Conservation (phyloP, 1,140 invertebrate genomes). For the Platyura marginata region DNA sequence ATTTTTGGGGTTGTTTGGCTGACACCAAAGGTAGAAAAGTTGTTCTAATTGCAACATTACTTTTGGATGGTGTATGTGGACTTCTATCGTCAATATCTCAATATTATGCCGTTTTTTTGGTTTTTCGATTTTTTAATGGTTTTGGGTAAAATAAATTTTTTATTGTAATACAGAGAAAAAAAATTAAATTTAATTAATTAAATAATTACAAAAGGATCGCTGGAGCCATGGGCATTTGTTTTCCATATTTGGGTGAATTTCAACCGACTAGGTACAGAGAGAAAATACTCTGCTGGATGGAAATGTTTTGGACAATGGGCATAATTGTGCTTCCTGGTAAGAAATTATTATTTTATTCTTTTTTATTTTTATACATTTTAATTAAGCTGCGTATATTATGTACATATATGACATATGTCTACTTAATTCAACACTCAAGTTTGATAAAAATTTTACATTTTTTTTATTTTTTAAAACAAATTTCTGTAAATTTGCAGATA, state of each 20-base stretch:
- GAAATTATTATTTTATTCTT: constrained; percentile 7
- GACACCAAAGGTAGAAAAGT: constrained; percentile 61
- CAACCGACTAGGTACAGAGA: constrained; percentile 54
- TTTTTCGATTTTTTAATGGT: constrained; percentile 63
- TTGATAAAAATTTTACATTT: too few relatives aligned
- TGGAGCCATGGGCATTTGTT: constrained; percentile 58
- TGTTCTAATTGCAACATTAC: constrained; percentile 52
- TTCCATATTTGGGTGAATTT: constrained; percentile 58
- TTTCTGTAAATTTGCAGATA: too few relatives aligned
- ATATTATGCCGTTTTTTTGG: constrained; percentile 52
- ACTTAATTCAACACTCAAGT: too few relatives aligned
- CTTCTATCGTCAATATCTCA: constrained; percentile 57
- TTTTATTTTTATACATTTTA: background rate
- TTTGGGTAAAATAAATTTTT: constrained; percentile 49
- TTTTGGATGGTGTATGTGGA: constrained; percentile 58
- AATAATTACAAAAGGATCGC: constrained; percentile 32
- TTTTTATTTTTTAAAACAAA: too few relatives aligned
- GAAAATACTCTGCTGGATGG: constrained; percentile 60
- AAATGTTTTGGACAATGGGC: constrained; percentile 58
- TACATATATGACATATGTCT: background rate
- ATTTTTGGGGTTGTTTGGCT: constrained; percentile 73
- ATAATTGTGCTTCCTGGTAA: constrained; percentile 48
- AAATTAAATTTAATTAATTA: background rate
- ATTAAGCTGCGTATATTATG: background rate
- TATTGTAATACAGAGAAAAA: background rate